Evolutionary conservation across 2,113 vertebrate genomes (phyloP).

Genomic region (Malurus alboscapulatus): DNA sequence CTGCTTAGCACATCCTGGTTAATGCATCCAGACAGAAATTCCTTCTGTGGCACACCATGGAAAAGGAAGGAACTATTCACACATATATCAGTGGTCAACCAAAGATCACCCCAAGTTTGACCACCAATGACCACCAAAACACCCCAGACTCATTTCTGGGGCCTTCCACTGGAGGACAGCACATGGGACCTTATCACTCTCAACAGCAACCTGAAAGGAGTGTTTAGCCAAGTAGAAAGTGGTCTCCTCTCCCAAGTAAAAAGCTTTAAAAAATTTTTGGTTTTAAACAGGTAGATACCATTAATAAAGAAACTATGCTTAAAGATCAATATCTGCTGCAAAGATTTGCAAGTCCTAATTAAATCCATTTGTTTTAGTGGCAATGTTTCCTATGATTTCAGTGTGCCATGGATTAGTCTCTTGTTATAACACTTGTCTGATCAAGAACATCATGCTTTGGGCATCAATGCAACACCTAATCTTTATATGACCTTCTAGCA

Average conservation of each 20-base stretch:
- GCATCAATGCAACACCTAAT: background rate
- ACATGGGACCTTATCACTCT: background rate
- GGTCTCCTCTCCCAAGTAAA: background rate
- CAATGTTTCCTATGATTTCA: conserved; percentile 4
- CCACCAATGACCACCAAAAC: background rate
- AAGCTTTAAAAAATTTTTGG: background rate
- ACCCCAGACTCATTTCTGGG: background rate
- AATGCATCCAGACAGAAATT: background rate
- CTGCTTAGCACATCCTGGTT: background rate
- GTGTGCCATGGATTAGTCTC: background rate
- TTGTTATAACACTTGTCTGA: background rate
- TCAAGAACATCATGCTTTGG: background rate
- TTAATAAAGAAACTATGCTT: background rate
- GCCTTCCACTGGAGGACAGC: background rate
- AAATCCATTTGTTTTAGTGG: background rate
- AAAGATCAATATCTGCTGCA: background rate
- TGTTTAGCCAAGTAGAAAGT: fast-evolving
- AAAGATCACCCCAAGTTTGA: background rate
- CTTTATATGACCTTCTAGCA: background rate
- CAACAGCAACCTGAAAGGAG: background rate
- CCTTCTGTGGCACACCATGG: fast-evolving
- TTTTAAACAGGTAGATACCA: background rate
- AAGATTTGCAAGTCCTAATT: background rate
- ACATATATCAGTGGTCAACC: background rate
- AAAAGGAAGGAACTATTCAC: background rate